Evolutionary conservation across 2,797 vertebrate species (phyloP).

Genomic region (Cygnus olor): DNA sequence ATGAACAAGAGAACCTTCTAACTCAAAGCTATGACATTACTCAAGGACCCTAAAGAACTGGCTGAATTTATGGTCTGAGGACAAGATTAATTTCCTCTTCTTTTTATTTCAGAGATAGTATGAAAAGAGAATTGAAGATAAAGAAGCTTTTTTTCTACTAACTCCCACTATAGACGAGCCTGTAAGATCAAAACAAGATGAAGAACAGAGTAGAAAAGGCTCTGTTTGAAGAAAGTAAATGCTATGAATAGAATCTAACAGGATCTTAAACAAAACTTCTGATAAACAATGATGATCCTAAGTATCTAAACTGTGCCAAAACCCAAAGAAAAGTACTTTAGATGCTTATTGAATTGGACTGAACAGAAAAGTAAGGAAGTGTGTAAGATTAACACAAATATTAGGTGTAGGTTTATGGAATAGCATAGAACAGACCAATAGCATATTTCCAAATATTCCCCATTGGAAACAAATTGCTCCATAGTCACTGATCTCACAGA

Average conservation of each 20-base stretch:
- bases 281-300: not conserved
- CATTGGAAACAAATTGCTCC: not conserved
- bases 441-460: not conserved
- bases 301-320: not conserved
- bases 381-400: not conserved
- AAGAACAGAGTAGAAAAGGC: not conserved
- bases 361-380: not conserved
- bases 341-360: not conserved
- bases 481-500: not conserved
- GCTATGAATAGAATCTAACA: not conserved
- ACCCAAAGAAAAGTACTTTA: not conserved
- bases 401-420: not conserved
- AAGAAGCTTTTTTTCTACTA: not conserved
- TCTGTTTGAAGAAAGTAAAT: not conserved
- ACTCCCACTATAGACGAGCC: not conserved
- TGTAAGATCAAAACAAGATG: not conserved
- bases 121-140: conserved; percentile 5
- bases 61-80: not conserved
- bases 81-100: conserved; percentile 15
- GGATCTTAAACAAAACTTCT: not conserved
- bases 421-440: not conserved
- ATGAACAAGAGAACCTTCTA: conserved; percentile 6
- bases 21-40: conserved; percentile 15
- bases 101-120: conserved; percentile 3
- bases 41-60: not conserved